A percentile compares a stretch with the other conserved stretches of the same genome.
These are phyloP conservation scores for Ataeniobius toweri DNA, from an alignment of 2,797 vertebrate species.

Conservation along the genomic window DNA sequence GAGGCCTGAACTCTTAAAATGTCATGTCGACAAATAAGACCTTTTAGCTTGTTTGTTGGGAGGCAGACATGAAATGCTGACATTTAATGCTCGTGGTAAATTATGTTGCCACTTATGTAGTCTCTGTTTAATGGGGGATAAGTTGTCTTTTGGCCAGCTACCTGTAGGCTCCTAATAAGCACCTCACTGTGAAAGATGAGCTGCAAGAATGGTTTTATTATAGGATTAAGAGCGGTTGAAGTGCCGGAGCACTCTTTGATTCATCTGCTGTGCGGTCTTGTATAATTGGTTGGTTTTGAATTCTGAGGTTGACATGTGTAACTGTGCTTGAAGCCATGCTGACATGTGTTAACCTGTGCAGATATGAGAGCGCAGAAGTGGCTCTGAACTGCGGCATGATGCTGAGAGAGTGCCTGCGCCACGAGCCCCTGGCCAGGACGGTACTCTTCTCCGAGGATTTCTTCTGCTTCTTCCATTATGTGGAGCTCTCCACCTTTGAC, in stretches of 20 bases:
- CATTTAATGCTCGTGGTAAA: conserved; percentile 1
- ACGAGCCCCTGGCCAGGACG: conserved; percentile 81
- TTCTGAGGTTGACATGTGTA: background rate
- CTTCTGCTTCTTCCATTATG: conserved; percentile 83
- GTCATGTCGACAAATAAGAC: conserved; percentile 10
- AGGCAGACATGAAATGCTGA: conserved; percentile 26
- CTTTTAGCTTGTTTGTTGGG: conserved; percentile 11
- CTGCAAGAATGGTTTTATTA: conserved; percentile 2
- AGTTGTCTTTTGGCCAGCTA: background rate
- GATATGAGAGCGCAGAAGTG: conserved; percentile 83
- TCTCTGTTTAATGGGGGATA: background rate
- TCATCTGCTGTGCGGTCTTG: background rate
- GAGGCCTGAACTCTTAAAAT: conserved; percentile 16
- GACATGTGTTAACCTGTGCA: conserved; percentile 55
- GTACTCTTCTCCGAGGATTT: conserved; percentile 84
- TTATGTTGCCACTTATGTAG: background rate
- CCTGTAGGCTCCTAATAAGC: no score
- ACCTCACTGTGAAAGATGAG: background rate
- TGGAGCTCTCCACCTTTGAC: conserved; percentile 85
- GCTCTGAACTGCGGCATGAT: conserved; percentile 87
- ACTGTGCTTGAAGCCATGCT: background rate
- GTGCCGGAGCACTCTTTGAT: conserved; percentile 1
- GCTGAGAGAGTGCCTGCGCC: conserved; percentile 84
- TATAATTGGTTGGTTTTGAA: background rate
- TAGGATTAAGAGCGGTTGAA: background rate